Evolutionary conservation across 1,140 invertebrate species (phyloP).

Genomic region (Leptopilina boulardi): DNA sequence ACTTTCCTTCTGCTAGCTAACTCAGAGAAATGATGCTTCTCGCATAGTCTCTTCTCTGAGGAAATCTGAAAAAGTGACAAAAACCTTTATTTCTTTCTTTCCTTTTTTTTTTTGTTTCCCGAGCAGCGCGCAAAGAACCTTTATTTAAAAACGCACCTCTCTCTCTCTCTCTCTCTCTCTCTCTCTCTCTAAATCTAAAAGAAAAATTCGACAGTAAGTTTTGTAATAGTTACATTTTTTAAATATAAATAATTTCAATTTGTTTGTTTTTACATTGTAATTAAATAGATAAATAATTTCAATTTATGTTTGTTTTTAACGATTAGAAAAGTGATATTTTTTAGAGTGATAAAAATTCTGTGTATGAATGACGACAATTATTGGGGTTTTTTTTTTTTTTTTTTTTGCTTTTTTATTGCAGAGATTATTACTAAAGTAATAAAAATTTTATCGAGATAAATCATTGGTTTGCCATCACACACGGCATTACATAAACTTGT

Average conservation of each 20-base stretch:
- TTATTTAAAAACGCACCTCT: too few species aligned
- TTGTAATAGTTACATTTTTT: neutral
- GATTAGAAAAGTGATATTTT: too few species aligned
- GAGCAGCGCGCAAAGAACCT: too few species aligned
- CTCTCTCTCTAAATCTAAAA: neutral
- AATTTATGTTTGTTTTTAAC: too few species aligned
- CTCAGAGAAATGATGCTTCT: slow-evolving; percentile 36
- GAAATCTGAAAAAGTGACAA: slow-evolving; percentile 14
- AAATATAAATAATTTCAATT: too few species aligned
- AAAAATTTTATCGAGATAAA: slow-evolving; percentile 10
- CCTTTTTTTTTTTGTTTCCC: neutral
- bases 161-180: neutral
- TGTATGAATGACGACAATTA: neutral
- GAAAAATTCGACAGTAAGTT: neutral
- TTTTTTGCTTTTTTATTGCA: neutral
- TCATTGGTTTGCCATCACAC: neutral
- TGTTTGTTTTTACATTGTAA: too few species aligned
- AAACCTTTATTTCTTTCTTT: neutral
- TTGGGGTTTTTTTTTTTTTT: neutral
- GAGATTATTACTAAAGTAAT: slow-evolving; percentile 9
- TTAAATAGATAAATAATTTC: too few species aligned
- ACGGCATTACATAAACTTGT: neutral
- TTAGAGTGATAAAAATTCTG: too few species aligned
- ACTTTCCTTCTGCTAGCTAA: slow-evolving; percentile 60
- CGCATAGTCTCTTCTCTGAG: neutral